A percentile compares a stretch with the other conserved stretches of the same genome.
These are phyloP conservation scores for Melospiza georgiana DNA, from an alignment of 2,113 vertebrate species.

Conservation along the genomic window DNA sequence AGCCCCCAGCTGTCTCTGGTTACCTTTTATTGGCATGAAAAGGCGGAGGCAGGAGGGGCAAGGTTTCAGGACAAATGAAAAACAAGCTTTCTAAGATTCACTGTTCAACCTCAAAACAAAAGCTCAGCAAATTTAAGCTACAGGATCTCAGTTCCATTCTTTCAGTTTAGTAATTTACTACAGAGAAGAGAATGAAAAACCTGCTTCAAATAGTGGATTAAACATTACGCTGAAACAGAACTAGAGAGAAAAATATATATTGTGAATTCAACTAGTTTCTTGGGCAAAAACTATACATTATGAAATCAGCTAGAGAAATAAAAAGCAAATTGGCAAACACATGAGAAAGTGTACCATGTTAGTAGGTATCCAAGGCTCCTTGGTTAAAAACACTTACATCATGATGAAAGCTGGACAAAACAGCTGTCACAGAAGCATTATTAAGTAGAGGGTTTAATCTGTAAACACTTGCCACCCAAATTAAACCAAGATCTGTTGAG, in stretches of 20 bases:
- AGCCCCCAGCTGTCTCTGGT: constrained; percentile 44
- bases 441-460: background rate
- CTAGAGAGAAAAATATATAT: background rate
- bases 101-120: constrained; percentile 55
- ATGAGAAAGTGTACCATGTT: background rate
- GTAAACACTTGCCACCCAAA: background rate
- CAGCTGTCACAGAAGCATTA: background rate
- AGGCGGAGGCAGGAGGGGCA: background rate
- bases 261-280: background rate
- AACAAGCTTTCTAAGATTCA: constrained; percentile 48
- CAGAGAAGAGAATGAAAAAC: background rate
- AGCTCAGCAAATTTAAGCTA: background rate
- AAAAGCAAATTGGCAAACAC: background rate
- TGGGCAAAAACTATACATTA: too few relatives aligned
- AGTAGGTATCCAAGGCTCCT: constrained; percentile 8
- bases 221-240: background rate
- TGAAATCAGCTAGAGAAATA: background rate
- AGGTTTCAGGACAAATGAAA: constrained; percentile 47
- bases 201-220: background rate
- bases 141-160: background rate
- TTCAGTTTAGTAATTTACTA: constrained; percentile 31
- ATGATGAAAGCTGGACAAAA: constrained; percentile 3
- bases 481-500: background rate
- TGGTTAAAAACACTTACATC: constrained; percentile 20
- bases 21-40: constrained; percentile 64